Evolutionary conservation across 2,113 vertebrate species (phyloP).

Genomic region (Pluvianellus socialis): DNA sequence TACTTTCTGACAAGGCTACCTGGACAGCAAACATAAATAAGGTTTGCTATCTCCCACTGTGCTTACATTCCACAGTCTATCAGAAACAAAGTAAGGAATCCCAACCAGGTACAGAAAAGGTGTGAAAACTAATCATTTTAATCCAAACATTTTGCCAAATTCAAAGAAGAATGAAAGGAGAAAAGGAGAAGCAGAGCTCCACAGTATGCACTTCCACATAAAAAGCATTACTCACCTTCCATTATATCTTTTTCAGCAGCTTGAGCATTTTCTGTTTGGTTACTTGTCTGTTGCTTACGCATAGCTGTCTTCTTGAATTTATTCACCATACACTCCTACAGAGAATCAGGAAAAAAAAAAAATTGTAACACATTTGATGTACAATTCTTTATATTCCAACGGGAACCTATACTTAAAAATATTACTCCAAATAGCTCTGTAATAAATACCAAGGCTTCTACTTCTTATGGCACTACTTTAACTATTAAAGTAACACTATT

Average conservation of each 20-base stretch:
- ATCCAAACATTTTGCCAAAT: not conserved
- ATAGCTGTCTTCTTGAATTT: constrained; percentile 87
- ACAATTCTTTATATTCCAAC: not conserved
- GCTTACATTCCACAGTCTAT: not conserved
- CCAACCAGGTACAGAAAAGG: not conserved
- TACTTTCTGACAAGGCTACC: not conserved
- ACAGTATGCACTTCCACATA: not conserved
- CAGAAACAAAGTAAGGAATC: not conserved
- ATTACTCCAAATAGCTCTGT: not conserved
- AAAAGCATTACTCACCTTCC: constrained; percentile 69
- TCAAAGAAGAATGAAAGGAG: not conserved
- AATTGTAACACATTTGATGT: not conserved
- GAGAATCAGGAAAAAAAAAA: not conserved
- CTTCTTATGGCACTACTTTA: not conserved
- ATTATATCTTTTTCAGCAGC: constrained; percentile 80
- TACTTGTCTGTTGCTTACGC: constrained; percentile 79
- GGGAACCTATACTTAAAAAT: not conserved
- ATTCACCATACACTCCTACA: constrained; percentile 88
- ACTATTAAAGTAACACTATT: not conserved
- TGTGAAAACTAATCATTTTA: not conserved
- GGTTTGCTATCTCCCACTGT: not conserved
- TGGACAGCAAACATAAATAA: not conserved
- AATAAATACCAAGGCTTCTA: not conserved
- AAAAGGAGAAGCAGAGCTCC: not conserved
- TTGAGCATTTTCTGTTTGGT: constrained; percentile 75